Conservation (phyloP, 2,113 vertebrate genomes). For the Phycodurus eques region DNA sequence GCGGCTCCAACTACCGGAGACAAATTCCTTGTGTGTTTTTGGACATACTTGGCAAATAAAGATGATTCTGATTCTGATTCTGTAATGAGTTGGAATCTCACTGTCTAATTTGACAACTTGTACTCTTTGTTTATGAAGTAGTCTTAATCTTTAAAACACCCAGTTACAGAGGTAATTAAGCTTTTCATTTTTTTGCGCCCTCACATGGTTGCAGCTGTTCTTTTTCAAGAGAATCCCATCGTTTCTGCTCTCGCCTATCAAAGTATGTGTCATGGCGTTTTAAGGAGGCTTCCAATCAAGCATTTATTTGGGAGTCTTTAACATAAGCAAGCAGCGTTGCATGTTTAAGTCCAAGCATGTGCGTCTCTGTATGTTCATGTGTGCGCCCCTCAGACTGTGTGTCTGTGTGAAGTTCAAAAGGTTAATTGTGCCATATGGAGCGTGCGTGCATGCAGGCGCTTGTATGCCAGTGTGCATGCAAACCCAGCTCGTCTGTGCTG, state of each 20-base stretch:
- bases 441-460: conserved; percentile 36
- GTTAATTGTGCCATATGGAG: conserved; percentile 59
- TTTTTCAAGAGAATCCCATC: conserved; percentile 26
- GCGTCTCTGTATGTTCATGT: conserved; percentile 14
- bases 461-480: conserved; percentile 40
- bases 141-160: not conserved
- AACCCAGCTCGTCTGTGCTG: conserved; percentile 31
- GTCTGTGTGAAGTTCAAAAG: conserved; percentile 56
- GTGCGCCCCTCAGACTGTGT: conserved; percentile 28
- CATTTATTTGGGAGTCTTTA: conserved; percentile 11
- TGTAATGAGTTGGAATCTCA: not conserved
- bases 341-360: conserved; percentile 14
- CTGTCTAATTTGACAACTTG: not conserved
- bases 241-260: conserved; percentile 19
- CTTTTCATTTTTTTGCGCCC: not conserved
- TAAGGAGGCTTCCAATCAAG: conserved; percentile 30
- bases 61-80: not conserved
- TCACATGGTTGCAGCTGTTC: conserved; percentile 7
- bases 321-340: conserved; percentile 3
- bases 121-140: not conserved
- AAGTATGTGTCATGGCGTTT: conserved; percentile 24
- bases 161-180: not conserved
- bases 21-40: too few species aligned
- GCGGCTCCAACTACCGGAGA: too few species aligned
- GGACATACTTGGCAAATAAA: not conserved